These are phyloP conservation scores for Trinorchestia longiramus DNA, from an alignment of 1,140 invertebrate genomes.

Conservation along the genomic window DNA sequence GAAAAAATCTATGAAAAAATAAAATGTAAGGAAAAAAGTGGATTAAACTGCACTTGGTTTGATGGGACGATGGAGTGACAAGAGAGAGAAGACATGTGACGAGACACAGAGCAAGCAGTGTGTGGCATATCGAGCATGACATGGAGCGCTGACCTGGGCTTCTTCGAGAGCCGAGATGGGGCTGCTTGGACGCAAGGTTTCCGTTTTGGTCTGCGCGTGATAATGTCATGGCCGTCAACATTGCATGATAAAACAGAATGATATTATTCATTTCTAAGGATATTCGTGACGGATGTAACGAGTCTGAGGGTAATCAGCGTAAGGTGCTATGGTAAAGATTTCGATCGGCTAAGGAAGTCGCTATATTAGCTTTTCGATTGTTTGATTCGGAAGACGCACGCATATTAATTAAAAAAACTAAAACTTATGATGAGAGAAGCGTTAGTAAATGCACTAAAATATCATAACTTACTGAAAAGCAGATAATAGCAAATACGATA, in stretches of 20 bases:
- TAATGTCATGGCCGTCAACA: background rate
- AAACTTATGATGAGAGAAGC: background rate
- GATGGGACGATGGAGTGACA: background rate
- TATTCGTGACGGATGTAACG: background rate
- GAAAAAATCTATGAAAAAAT: background rate
- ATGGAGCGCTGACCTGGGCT: background rate
- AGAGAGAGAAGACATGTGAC: background rate
- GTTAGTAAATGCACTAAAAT: background rate
- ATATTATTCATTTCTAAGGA: background rate
- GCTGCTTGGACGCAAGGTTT: constrained; percentile 2
- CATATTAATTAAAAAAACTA: background rate
- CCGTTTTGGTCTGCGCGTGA: constrained; percentile 21
- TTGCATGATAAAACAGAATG: background rate
- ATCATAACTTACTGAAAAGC: background rate
- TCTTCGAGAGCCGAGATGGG: constrained; percentile 11
- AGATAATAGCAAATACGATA: background rate
- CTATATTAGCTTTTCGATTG: background rate
- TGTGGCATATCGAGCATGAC: background rate
- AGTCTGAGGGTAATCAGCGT: background rate
- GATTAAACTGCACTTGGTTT: background rate
- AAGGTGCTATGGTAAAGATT: background rate
- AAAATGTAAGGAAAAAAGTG: too few species aligned
- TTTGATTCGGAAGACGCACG: background rate
- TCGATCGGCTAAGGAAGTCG: background rate
- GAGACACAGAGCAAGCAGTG: constrained; percentile 36